Percentiles rank a stretch among this genome's conserved stretches.
Conservation (phyloP, 2,113 vertebrate species). For the Nothobranchius kuhntae region DNA sequence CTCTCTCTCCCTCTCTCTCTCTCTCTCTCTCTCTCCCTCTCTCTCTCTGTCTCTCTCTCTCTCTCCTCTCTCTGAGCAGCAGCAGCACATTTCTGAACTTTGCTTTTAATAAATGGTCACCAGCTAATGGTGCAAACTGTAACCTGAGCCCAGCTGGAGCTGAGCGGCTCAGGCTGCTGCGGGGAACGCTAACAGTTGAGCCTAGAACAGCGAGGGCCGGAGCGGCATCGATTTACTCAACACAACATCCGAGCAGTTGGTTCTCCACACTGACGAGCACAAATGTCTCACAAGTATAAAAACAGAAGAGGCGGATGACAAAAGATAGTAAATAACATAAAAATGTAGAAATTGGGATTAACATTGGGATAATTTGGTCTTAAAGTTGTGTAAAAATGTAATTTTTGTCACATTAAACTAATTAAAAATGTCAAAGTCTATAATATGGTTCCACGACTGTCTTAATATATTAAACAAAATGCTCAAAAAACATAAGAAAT, state of each 20-base stretch:
- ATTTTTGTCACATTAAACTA: too few relatives aligned
- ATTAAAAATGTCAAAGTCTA: too few relatives aligned
- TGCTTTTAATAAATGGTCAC: constrained; percentile 80
- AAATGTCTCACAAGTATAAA: too few relatives aligned
- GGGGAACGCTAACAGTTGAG: constrained; percentile 79
- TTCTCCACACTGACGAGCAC: too few relatives aligned
- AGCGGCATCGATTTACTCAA: constrained; percentile 18
- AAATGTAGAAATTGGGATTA: too few relatives aligned
- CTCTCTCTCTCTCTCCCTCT: constrained; percentile 35
- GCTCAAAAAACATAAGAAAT: too few relatives aligned
- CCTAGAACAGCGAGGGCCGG: constrained; percentile 45
- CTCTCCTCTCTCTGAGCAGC: constrained; percentile 47
- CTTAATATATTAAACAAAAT: too few relatives aligned
- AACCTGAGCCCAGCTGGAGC: constrained; percentile 74
- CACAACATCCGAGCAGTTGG: constrained; percentile 16
- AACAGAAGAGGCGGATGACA: too few relatives aligned
- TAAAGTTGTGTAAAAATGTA: too few relatives aligned
- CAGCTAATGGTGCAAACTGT: constrained; percentile 76
- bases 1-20: constrained; percentile 35
- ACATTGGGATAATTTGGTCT: too few relatives aligned
- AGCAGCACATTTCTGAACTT: constrained; percentile 64
- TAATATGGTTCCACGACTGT: too few relatives aligned
- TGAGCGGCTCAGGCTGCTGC: constrained; percentile 72
- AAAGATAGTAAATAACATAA: too few relatives aligned
- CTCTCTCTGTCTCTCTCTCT: constrained; percentile 36